Base-by-base conservation (phyloP, 2,888 invertebrate species). In the Helicoverpa assulta region DNA sequence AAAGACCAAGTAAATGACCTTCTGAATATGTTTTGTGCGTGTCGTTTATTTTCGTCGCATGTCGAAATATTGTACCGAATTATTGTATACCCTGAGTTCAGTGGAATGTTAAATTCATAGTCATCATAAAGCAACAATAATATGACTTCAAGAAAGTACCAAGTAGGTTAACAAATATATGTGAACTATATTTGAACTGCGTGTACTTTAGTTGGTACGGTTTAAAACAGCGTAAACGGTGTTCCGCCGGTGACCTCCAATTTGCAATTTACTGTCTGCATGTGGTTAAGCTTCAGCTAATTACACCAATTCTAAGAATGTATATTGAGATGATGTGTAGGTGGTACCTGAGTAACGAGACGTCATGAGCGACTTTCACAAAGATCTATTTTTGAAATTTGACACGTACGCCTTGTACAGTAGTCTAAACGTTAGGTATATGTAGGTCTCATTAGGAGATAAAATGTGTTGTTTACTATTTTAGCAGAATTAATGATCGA, bases 191-290 rank as follows among this genome's bases (percentile, higher is more conserved):
- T 73, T 75, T 58, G 29, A 62, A 53, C 51, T 55, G 43, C 29
- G 29, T 59, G 67, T 63, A 68, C 63, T 65, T 59, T 55, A 78
- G 68, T 77, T 82, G 86, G 87, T 81, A 75, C 79, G 66, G 87
- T 84, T 89, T 86, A 16, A 68, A 90, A 89, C 88, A 82, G 78
- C 76, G 85, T 88, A 86, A 91, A 89, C 79, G 83, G 83, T 80
- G 70, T 79, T 81, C 67, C 63, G 70, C 74, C 81, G 82, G 78
- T 67, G 70, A 61, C 69, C 61, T 78, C 63, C 61, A 73, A 79
- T 73, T 80, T 69, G 70, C 70, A 72, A 70, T 67, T 73, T 58
- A 72, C 54, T 59, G 59, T 64, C 63, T 70, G 61, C 54, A 40
- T 64, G 40, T 58, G 59, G 19, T 40, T 65, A 67, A 58, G 57